A percentile compares a stretch with the other conserved stretches of the same genome.
Evolutionary conservation across 2,113 vertebrate genomes (phyloP).

Genomic region (Nematolebias whitei): DNA sequence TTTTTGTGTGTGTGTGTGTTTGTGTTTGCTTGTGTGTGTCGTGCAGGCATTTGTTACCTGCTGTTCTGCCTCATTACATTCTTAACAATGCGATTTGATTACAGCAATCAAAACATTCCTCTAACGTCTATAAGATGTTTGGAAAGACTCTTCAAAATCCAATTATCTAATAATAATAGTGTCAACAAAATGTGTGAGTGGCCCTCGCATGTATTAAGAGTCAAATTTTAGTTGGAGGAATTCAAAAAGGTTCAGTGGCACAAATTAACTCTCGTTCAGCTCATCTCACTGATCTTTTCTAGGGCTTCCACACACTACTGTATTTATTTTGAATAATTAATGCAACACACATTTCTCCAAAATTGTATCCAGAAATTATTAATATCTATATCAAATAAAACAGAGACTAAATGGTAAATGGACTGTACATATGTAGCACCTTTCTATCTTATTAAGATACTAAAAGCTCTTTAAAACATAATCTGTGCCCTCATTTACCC

Average conservation of each 20-base stretch:
- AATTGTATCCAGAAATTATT: no score
- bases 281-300: no score
- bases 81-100: constrained; percentile 41
- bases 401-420: no score
- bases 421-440: no score
- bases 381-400: no score
- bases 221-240: neutral
- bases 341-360: no score
- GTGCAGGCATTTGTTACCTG: constrained; percentile 25
- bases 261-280: neutral
- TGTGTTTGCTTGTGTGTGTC: constrained; percentile 10
- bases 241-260: constrained; percentile 11
- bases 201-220: constrained; percentile 2
- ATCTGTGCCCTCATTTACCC: no score
- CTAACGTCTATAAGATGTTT: constrained; percentile 32
- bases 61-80: constrained; percentile 50
- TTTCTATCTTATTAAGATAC: no score
- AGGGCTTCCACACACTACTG: no score
- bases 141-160: constrained; percentile 33
- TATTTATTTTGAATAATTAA: no score
- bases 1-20: constrained; percentile 28
- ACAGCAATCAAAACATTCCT: constrained; percentile 33
- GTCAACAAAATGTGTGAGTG: neutral
- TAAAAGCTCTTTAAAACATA: no score
- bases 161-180: constrained; percentile 33